These are phyloP conservation scores for Brachyopa scutellaris DNA, from an alignment of 2,888 invertebrate species.

Conservation along the genomic window DNA sequence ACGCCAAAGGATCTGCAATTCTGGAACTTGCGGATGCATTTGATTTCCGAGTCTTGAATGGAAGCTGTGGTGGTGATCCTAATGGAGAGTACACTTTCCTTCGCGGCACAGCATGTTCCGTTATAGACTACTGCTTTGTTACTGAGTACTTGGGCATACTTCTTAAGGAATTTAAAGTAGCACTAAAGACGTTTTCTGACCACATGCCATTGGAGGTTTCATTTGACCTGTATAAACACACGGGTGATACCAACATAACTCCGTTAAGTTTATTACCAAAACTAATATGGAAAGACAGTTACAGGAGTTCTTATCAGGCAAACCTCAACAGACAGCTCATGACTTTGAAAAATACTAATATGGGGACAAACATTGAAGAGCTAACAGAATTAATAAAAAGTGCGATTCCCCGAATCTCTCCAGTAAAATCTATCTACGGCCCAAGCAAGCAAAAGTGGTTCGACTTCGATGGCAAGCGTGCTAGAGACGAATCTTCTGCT, in stretches of 20 bases:
- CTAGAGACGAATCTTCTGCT: neutral
- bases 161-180: neutral
- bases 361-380: neutral
- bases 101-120: slow-evolving; percentile 4
- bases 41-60: neutral
- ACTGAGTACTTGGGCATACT: neutral
- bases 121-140: too few species aligned
- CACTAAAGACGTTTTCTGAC: neutral
- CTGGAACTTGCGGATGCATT: neutral
- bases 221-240: neutral
- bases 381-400: neutral
- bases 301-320: neutral
- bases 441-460: neutral
- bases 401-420: neutral
- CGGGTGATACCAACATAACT: neutral
- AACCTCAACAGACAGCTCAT: neutral
- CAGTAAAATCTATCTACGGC: too few species aligned
- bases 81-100: slow-evolving; percentile 7
- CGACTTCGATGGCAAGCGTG: neutral
- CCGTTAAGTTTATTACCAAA: neutral
- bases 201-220: neutral
- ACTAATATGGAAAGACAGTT: neutral
- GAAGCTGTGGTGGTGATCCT: neutral
- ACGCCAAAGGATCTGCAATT: neutral
- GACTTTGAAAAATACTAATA: neutral